These are phyloP conservation scores for Cyclargus thomasi DNA, from an alignment of 1,140 invertebrate species.

Conservation along the genomic window DNA sequence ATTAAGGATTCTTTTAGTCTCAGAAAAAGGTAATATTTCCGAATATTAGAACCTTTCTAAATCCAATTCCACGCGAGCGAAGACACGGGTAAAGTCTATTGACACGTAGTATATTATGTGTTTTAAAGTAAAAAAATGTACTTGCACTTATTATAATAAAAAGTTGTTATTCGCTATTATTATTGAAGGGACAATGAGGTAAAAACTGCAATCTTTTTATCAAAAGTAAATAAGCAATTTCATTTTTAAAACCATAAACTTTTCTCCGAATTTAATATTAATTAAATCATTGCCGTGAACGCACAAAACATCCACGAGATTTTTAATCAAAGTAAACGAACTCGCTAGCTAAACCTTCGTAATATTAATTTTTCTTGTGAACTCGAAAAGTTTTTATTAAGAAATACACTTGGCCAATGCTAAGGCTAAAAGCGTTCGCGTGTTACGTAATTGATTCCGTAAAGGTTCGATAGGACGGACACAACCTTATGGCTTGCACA, in stretches of 20 bases:
- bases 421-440: slow-evolving; percentile 42
- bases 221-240: neutral
- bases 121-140: too few species aligned
- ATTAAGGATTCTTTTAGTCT: too few species aligned
- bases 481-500: neutral
- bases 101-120: too few species aligned
- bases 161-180: too few species aligned
- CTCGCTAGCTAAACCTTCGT: slow-evolving; percentile 11
- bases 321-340: slow-evolving; percentile 8
- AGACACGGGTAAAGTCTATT: too few species aligned
- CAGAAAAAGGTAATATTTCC: too few species aligned
- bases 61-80: too few species aligned
- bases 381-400: slow-evolving; percentile 6
- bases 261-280: neutral
- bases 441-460: slow-evolving; percentile 36
- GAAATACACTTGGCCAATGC: slow-evolving; percentile 25
- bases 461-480: slow-evolving; percentile 12
- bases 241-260: neutral
- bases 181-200: too few species aligned
- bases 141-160: too few species aligned
- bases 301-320: neutral
- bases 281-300: neutral
- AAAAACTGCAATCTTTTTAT: too few species aligned
- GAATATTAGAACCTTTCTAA: too few species aligned
- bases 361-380: slow-evolving; percentile 9